A percentile compares a stretch with the other conserved stretches of the same genome.
Evolutionary conservation across 2,113 vertebrate species (phyloP).

Genomic region (Saccopteryx bilineata): DNA sequence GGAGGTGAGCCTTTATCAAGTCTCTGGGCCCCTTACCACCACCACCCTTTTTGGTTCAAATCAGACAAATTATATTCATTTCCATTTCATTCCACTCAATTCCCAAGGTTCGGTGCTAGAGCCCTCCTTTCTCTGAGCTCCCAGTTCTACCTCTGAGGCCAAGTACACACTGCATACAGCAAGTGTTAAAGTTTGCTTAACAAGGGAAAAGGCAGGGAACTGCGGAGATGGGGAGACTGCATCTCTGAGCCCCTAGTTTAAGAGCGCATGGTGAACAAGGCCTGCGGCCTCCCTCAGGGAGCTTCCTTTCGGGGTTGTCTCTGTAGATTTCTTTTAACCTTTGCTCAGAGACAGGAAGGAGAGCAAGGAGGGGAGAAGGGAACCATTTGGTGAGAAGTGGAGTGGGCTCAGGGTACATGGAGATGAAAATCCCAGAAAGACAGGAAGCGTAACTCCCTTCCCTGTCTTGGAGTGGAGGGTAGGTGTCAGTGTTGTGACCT

Average conservation of each 20-base stretch:
- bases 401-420: background rate
- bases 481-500: background rate
- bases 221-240: accelerated
- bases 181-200: background rate
- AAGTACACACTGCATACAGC: background rate
- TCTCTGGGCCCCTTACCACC: background rate
- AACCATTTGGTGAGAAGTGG: background rate
- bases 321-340: background rate
- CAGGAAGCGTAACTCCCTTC: too few relatives aligned
- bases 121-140: background rate
- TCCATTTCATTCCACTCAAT: background rate
- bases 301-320: background rate
- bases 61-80: background rate
- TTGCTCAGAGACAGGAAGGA: background rate
- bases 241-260: background rate
- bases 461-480: background rate
- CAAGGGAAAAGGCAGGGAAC: background rate
- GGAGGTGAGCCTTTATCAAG: background rate
- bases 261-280: background rate
- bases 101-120: background rate
- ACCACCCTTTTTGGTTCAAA: background rate
- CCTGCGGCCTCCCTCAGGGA: too few relatives aligned
- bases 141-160: background rate
- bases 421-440: background rate
- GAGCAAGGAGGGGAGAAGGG: background rate